phyloP scores from a whole-genome alignment of 2,113 vertebrate genomes.

The Rhodinocichla rosea region DNA sequence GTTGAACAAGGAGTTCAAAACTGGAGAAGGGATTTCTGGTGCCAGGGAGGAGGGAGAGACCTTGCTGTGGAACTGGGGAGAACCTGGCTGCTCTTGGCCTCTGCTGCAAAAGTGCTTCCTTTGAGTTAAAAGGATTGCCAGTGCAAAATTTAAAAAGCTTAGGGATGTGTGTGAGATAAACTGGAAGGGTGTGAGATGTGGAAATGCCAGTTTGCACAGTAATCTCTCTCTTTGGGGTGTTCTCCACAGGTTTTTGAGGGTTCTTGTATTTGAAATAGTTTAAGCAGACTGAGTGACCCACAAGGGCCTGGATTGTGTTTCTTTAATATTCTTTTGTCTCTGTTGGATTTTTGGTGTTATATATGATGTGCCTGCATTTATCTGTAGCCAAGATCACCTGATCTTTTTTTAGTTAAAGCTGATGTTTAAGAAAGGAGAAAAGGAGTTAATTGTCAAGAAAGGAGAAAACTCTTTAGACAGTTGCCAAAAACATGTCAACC shows the following conservation, averaged over 20 bases:
- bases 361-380: not conserved
- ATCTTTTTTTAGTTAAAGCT: not conserved
- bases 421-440: not conserved
- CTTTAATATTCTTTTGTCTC: not conserved
- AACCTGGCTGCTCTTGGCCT: not conserved
- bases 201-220: not conserved
- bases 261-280: not conserved
- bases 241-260: not conserved
- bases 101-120: not conserved
- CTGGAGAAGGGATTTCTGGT: not conserved
- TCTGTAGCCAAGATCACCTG: not conserved
- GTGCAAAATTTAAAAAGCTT: not conserved
- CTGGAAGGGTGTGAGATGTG: not conserved
- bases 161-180: not conserved
- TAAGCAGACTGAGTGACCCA: not conserved
- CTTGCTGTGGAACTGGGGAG: not conserved
- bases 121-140: not conserved
- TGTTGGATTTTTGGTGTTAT: not conserved
- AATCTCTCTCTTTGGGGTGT: not conserved
- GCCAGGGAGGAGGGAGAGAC: not conserved
- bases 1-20: not conserved
- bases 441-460: not conserved
- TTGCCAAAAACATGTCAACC: not conserved
- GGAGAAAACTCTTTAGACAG: not conserved
- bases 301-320: not conserved